Conservation (phyloP, 2,113 vertebrate genomes). For the Sylvietta virens region DNA sequence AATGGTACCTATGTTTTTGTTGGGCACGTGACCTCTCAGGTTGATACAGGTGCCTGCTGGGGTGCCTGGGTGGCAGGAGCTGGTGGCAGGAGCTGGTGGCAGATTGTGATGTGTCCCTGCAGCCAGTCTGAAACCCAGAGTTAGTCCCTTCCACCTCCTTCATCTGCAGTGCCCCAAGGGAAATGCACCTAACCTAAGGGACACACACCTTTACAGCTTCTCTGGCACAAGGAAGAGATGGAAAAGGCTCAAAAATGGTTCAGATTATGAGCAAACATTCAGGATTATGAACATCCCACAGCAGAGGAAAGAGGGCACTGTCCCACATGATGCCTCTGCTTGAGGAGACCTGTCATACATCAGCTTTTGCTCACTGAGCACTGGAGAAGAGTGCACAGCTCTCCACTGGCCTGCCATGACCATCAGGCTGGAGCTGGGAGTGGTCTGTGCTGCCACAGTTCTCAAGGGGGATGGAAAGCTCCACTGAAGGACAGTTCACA, state of each 20-base stretch:
- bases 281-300: rapidly evolving
- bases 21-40: not conserved
- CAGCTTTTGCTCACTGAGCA: not conserved
- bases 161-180: not conserved
- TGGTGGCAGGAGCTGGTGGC: not conserved
- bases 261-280: not conserved
- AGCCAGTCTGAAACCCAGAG: not conserved
- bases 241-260: not conserved
- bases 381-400: not conserved
- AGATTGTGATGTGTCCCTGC: not conserved
- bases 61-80: not conserved
- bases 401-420: not conserved
- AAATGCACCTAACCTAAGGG: not conserved
- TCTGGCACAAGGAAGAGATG: not conserved
- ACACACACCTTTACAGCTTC: not conserved
- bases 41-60: rapidly evolving
- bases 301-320: not conserved
- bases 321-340: not conserved
- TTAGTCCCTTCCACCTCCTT: not conserved
- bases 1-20: not conserved
- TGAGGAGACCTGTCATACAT: not conserved
- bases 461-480: not conserved
- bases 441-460: not conserved
- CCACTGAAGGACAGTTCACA: not conserved
- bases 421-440: not conserved